Conservation (phyloP, 2,888 invertebrate species). For the Nymphalis urticae region DNA sequence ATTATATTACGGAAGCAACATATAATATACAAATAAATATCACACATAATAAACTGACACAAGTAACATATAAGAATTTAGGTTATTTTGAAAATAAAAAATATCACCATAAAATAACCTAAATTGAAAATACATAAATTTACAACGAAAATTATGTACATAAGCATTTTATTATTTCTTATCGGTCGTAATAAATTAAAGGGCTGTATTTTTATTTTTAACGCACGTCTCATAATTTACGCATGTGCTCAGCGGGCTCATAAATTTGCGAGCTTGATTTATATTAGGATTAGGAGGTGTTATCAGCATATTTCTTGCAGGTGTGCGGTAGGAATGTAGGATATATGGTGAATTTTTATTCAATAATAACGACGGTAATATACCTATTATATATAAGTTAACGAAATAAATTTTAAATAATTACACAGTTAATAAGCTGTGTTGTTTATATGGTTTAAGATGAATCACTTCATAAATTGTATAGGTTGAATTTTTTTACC, state of each 20-base stretch:
- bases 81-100: too few species aligned
- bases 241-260: conserved; percentile 66
- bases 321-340: not conserved
- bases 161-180: conserved; percentile 20
- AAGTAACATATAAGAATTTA: too few species aligned
- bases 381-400: too few species aligned
- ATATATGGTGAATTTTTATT: not conserved
- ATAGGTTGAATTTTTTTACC: too few species aligned
- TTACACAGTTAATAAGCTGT: too few species aligned
- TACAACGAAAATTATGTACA: conserved; percentile 8
- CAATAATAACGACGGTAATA: not conserved
- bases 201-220: conserved; percentile 23
- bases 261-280: conserved; percentile 75
- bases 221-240: conserved; percentile 58
- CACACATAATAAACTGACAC: too few species aligned
- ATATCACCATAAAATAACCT: not conserved
- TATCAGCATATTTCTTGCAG: conserved; percentile 50
- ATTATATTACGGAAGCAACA: too few species aligned
- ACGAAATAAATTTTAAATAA: too few species aligned
- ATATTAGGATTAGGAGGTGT: conserved; percentile 69
- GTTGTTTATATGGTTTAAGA: too few species aligned
- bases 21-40: too few species aligned
- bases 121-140: not conserved
- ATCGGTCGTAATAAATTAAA: conserved; percentile 23
- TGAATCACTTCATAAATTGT: too few species aligned